Percentiles rank a stretch among this genome's conserved stretches.
Conservation (phyloP, 92 coral and sea anemone species). For the Micromussa lordhowensis region DNA sequence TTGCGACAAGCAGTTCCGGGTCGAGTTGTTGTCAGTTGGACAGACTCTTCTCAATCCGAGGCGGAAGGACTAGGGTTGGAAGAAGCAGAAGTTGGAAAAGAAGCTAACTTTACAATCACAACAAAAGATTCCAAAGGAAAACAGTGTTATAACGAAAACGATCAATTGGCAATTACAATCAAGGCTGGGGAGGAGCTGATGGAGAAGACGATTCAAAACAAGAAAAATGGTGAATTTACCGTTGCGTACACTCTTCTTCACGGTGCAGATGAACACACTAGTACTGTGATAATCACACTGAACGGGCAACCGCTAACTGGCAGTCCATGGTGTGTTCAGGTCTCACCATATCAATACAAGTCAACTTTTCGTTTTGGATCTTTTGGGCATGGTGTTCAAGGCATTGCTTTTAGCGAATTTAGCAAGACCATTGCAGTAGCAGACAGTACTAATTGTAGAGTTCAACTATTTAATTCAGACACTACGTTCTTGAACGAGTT, state of each 20-base stretch:
- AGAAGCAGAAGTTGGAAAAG: not conserved
- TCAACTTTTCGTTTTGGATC: not conserved
- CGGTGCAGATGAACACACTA: not conserved
- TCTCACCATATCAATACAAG: not conserved
- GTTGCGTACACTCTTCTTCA: conserved; percentile 8
- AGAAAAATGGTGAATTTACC: not conserved
- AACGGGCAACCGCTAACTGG: not conserved
- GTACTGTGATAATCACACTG: not conserved
- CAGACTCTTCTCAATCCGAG: not conserved
- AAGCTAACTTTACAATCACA: not conserved
- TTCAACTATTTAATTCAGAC: not conserved
- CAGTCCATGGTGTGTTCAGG: not conserved
- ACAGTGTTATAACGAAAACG: conserved; percentile 5
- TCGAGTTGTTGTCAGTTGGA: conserved; percentile 7
- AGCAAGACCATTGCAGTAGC: not conserved
- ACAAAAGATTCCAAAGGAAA: conserved; percentile 16
- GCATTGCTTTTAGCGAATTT: not conserved
- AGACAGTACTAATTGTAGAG: not conserved
- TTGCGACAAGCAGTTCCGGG: not conserved
- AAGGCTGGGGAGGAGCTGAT: not conserved
- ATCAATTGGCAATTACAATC: not conserved
- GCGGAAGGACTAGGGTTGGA: conserved; percentile 12
- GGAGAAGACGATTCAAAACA: not conserved
- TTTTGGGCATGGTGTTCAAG: not conserved
- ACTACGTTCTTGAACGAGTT: not conserved